Evolutionary conservation across 2,888 invertebrate species (phyloP).

Genomic region (Crocallis elinguaria): DNA sequence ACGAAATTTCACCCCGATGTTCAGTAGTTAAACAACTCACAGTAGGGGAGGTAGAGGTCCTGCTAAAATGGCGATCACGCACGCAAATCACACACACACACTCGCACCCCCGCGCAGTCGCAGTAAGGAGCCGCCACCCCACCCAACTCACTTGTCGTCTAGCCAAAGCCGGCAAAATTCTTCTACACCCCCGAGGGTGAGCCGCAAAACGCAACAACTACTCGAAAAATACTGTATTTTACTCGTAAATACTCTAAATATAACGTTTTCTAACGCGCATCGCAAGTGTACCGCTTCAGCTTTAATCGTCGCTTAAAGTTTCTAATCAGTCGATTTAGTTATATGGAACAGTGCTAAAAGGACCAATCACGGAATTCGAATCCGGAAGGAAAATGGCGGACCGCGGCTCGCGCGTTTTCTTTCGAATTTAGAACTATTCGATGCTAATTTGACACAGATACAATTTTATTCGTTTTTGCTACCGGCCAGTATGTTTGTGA

Average conservation of each 20-base stretch:
- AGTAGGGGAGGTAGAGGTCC: conserved; percentile 56
- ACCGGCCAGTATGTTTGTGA: conserved; percentile 56
- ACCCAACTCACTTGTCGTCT: conserved; percentile 70
- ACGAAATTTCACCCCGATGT: conserved; percentile 49
- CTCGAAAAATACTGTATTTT: conserved; percentile 53
- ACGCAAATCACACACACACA: conserved; percentile 74
- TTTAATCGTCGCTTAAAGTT: conserved; percentile 64
- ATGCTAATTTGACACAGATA: conserved; percentile 18
- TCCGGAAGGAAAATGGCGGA: conserved; percentile 74
- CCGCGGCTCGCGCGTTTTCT: conserved; percentile 50
- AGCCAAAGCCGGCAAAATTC: conserved; percentile 76
- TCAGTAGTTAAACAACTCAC: conserved; percentile 13
- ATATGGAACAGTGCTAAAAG: conserved; percentile 42
- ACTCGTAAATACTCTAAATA: conserved; percentile 46
- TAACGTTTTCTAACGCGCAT: conserved; percentile 45
- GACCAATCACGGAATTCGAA: conserved; percentile 48
- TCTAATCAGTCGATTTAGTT: conserved; percentile 42
- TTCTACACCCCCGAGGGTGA: conserved; percentile 73
- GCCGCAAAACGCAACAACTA: conserved; percentile 77
- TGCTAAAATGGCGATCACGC: conserved; percentile 53
- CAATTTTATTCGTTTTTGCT: conserved; percentile 34
- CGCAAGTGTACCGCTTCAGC: conserved; percentile 57
- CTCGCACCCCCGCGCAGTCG: conserved; percentile 70
- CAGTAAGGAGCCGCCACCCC: conserved; percentile 64
- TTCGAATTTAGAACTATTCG: conserved; percentile 49